Conservation (phyloP, 2,113 vertebrate species). For the Platichthys stellatus region DNA sequence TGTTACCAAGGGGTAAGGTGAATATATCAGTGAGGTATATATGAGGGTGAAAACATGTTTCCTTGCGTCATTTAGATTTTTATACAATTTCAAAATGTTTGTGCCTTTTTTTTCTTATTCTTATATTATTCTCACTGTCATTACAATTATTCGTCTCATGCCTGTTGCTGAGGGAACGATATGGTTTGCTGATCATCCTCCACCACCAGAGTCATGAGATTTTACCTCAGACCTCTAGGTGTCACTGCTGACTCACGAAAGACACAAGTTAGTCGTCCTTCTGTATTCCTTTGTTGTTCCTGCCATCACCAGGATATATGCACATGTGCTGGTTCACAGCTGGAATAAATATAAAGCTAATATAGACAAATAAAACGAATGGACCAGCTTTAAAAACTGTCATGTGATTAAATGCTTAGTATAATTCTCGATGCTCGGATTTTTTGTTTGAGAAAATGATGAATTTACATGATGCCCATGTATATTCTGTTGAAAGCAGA, state of each 20-base stretch:
- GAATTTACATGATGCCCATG: background rate
- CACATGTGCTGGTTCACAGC: slow-evolving; percentile 28
- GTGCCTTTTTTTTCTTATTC: background rate
- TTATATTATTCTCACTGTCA: background rate
- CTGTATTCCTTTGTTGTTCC: slow-evolving; percentile 23
- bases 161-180: background rate
- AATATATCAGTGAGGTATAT: background rate
- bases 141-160: background rate
- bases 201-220: slow-evolving; percentile 15
- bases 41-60: background rate
- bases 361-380: background rate
- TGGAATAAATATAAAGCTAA: slow-evolving; percentile 13
- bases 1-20: too few relatives aligned
- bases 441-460: slow-evolving; percentile 21
- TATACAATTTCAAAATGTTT: background rate
- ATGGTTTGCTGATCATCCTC: background rate
- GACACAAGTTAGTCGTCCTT: background rate
- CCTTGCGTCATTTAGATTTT: background rate
- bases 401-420: slow-evolving; percentile 1
- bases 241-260: slow-evolving; percentile 66
- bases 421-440: slow-evolving; percentile 18
- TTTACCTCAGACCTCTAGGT: slow-evolving; percentile 42
- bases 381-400: slow-evolving; percentile 1
- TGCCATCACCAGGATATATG: background rate
- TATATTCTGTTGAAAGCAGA: background rate